Conservation (phyloP, 2,888 invertebrate genomes). For the Athalia cordata region DNA sequence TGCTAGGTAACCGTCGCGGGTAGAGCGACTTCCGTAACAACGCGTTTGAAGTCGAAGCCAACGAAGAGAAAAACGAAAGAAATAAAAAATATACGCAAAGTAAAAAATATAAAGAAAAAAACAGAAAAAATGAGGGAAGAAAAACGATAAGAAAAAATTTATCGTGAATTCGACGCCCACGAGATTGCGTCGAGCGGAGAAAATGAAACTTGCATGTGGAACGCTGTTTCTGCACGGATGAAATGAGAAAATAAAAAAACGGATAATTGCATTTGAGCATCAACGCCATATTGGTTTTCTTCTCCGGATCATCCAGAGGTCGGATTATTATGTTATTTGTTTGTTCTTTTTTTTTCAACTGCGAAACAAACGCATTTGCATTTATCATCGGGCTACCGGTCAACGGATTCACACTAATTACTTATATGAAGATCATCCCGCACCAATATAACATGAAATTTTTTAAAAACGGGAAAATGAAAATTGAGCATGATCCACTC, state of each 20-base stretch:
- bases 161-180: too few species aligned
- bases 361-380: too few species aligned
- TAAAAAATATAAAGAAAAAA: neutral
- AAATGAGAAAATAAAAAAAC: neutral
- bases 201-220: too few species aligned
- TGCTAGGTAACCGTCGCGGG: neutral
- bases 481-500: conserved; percentile 22
- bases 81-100: neutral
- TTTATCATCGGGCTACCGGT: too few species aligned
- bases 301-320: neutral
- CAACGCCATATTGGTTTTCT: conserved; percentile 21
- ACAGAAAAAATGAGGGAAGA: neutral
- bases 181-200: too few species aligned
- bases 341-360: too few species aligned
- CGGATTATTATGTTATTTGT: neutral
- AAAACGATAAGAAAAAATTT: too few species aligned
- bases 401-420: too few species aligned
- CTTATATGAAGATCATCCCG: too few species aligned
- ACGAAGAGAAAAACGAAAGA: neutral
- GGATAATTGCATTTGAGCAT: neutral
- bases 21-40: conserved; percentile 1
- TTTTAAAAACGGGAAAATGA: neutral
- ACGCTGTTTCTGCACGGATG: neutral
- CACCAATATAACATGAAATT: too few species aligned
- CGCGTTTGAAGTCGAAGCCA: neutral